Base-by-base conservation (phyloP, 2,888 invertebrate genomes). In the Zhuqinia jingwanae region DNA sequence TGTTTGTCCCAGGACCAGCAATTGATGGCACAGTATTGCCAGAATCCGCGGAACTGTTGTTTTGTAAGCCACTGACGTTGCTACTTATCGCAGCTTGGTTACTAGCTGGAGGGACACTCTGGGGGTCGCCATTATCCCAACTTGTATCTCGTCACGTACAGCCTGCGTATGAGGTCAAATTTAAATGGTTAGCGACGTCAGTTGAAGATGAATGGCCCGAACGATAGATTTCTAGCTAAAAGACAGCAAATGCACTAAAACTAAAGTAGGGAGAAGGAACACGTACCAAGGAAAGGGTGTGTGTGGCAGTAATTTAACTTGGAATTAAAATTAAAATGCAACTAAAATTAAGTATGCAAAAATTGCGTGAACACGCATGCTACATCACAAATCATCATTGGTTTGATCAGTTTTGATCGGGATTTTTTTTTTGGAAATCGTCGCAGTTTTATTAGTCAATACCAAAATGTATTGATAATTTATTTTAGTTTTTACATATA, bases 71-170 rank as follows among this genome's bases (percentile, higher is more conserved):
- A 78, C 85, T 13, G 8, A 13, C 0, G 78, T 85, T 20, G 77
- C 87, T 36, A 77, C 83, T 10, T 73, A 82, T 78, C n/a, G 63
- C 77, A 25, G 30, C 27, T 50, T 56, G 63, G 27, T 58, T 45
- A 25, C 77, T 89, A 88, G 77, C 90, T 88, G 91, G 90, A 84
- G 92, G 93, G 91, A 97, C 93, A 95, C 94, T 50, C 86, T 22
- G n/a, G 80, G 75, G 2, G 86, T 81, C 3, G 81, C 87, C 87
- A 87, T 81, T 13, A 50, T 78, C 50, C 0, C 20, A 1, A n/a
- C n/a, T n/a, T n/a, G n/a, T n/a, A n/a, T n/a, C n/a, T 10, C 22
- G 17, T 65, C 84, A 17, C 36, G 63, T 27, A 42, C 30, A 25
- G 42, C 56, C 81, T 63, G 45, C 60, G 63, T 36, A 25, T 77